phyloP scores from a whole-genome alignment of 2,113 vertebrate species.

The Cyanistes caeruleus region DNA sequence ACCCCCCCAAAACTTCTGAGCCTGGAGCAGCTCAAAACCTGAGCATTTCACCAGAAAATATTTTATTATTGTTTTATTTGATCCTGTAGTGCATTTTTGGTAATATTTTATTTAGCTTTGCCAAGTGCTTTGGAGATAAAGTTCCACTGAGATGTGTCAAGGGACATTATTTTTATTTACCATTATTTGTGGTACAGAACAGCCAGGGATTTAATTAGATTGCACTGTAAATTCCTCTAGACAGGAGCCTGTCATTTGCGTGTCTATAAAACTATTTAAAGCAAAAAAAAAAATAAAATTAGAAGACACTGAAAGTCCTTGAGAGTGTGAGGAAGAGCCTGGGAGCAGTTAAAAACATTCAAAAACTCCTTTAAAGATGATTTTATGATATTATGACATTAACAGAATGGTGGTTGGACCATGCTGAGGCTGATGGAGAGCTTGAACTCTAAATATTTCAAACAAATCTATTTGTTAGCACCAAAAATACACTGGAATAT shows the following conservation, averaged over 20 bases:
- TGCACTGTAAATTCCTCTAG: not conserved
- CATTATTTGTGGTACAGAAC: not conserved
- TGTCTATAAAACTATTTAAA: not conserved
- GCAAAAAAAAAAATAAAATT: not conserved
- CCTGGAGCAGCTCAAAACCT: not conserved
- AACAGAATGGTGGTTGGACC: not conserved
- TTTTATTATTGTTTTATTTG: not conserved
- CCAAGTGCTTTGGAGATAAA: not conserved
- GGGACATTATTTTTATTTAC: not conserved
- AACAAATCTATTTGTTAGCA: not conserved
- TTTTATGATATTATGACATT: not conserved
- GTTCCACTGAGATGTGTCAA: not conserved
- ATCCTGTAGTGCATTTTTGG: not conserved
- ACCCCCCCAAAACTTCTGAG: no score
- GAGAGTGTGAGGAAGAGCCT: not conserved
- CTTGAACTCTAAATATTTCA: accelerated
- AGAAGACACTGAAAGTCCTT: not conserved
- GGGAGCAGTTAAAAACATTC: not conserved
- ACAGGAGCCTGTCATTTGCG: not conserved
- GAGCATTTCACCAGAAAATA: not conserved
- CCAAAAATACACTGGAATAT: accelerated
- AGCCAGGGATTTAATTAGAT: not conserved
- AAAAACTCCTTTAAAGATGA: not conserved
- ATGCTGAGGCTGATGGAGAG: not conserved
- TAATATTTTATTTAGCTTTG: not conserved